Base-by-base conservation (phyloP, 2,797 vertebrate genomes). In the Epinephelus awoara region DNA sequence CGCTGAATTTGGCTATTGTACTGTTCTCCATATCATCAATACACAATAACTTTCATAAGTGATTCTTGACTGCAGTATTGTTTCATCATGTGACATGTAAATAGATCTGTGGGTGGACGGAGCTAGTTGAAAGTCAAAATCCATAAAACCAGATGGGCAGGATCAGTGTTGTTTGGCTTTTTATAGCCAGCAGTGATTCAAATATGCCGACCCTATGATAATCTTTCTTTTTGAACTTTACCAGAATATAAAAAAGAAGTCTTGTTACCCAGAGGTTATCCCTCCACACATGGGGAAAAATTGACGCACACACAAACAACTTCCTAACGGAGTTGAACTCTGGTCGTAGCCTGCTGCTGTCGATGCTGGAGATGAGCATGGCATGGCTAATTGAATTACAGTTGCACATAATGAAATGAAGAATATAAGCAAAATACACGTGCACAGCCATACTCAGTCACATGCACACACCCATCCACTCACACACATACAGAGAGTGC, bases 391-490 rank as follows among this genome's bases (percentile, higher is more conserved):
- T 90, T 84, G 55, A 88, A 67, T 91, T 88, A 80, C 56, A 73
- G 66, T 42, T 71, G 68, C 62, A 40, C 44, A 61, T 77, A 88
- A 87, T 90, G 77, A 89, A 89, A 86, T 80, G 65, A 86, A 86
- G 65, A 84, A 84, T 80, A 83, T 42, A 62, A 42, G 9, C 55
- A 75, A 70, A 80, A 67, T 75, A 56, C 72, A 72, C 66, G 67
- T 61, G 18, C 75, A 65, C 67, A 67, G n/a, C 40, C 68, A 38
- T n/a, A 55, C 56, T 52, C 40, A 63, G 23, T 70, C 61, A 72
- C 58, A 83, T 40, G 40, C 46, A 29, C 38, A 62, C 14, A 54
- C 51, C n/a, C 55, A 11, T 46, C 29, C 50, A 56, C 58, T 56
- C 54, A 55, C 61, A 65, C 23, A 75, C 18, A 21, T 12, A 42